A percentile compares a stretch with the other conserved stretches of the same genome.
These are phyloP conservation scores for Aspidapion aeneum DNA, from an alignment of 2,888 invertebrate genomes.

Conservation along the genomic window DNA sequence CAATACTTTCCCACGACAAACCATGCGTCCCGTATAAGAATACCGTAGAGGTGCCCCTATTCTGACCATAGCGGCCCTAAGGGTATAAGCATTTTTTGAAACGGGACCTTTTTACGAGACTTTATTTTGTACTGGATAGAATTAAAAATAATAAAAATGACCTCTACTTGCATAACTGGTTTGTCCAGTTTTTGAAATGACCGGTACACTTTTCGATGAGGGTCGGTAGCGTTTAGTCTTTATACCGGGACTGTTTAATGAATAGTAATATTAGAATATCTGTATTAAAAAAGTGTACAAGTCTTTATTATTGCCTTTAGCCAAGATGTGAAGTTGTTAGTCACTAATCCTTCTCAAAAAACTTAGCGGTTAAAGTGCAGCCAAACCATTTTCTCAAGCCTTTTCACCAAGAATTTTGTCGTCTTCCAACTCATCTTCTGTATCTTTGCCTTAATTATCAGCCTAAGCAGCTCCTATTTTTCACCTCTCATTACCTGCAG, in stretches of 20 bases:
- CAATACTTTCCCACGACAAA: background rate
- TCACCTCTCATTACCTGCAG: too few species aligned
- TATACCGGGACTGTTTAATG: background rate
- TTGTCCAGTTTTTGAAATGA: constrained; percentile 44
- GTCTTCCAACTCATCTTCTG: too few species aligned
- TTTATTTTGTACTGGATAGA: constrained; percentile 33
- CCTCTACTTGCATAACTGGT: constrained; percentile 43
- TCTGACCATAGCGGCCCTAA: background rate
- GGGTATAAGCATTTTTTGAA: background rate
- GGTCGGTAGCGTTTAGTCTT: constrained; percentile 5
- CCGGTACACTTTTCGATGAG: constrained; percentile 23
- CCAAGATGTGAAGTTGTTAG: too few species aligned
- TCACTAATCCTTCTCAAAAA: too few species aligned
- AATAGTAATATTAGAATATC: too few species aligned
- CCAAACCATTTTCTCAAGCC: too few species aligned
- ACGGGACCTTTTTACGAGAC: constrained; percentile 28
- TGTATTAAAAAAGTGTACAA: too few species aligned
- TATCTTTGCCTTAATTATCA: too few species aligned
- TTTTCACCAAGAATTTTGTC: too few species aligned
- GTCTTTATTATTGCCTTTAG: too few species aligned
- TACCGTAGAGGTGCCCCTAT: background rate
- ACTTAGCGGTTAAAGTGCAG: too few species aligned
- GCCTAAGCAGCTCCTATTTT: too few species aligned
- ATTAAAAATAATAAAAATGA: constrained; percentile 41
- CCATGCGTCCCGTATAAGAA: background rate